Conservation (phyloP, 2,797 vertebrate species). For the Emys orbicularis region DNA sequence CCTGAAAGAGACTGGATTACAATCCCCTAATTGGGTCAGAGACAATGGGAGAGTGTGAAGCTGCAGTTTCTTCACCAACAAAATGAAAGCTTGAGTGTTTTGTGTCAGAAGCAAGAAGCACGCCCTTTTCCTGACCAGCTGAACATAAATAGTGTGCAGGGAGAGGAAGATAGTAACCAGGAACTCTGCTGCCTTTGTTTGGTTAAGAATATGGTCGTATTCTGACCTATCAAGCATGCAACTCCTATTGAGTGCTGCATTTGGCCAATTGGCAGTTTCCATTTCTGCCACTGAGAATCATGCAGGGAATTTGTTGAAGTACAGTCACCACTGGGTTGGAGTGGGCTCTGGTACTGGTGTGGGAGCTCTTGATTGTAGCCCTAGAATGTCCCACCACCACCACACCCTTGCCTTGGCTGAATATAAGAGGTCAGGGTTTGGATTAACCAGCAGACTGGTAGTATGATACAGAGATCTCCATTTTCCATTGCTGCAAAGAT, state of each 20-base stretch:
- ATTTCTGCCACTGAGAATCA: not conserved
- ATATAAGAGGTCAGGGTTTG: not conserved
- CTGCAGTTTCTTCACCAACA: not conserved
- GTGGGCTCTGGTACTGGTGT: not conserved
- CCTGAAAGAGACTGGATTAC: not conserved
- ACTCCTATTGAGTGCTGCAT: not conserved
- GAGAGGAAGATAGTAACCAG: fast-evolving
- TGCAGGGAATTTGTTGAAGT: not conserved
- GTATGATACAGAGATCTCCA: not conserved
- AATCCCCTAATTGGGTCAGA: not conserved
- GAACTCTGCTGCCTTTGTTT: not conserved
- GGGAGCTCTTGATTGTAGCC: not conserved
- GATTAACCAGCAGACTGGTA: not conserved
- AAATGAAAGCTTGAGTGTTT: not conserved
- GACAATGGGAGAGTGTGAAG: not conserved
- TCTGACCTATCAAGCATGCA: fast-evolving
- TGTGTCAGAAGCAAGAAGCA: not conserved
- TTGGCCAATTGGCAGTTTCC: not conserved
- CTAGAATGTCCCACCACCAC: not conserved
- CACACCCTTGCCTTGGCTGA: not conserved
- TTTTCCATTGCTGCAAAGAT: not conserved
- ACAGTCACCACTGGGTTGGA: fast-evolving
- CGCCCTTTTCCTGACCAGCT: not conserved
- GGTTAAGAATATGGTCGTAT: not conserved
- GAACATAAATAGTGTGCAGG: not conserved